Percentiles rank a stretch among this genome's conserved stretches.
Conservation (phyloP, 2,888 invertebrate species). For the Tetranychus piercei region DNA sequence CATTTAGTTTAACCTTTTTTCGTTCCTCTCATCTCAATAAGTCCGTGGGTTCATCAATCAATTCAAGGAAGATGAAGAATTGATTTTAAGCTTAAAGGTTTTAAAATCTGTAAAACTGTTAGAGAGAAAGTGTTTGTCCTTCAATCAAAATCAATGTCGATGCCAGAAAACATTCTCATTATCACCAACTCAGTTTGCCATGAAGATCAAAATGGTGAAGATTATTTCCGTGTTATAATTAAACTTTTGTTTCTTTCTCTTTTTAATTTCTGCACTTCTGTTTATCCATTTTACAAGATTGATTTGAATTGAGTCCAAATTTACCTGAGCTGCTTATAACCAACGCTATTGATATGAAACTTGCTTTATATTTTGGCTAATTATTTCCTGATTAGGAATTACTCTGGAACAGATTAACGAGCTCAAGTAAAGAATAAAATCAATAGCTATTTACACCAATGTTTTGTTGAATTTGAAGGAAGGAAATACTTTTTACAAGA, state of each 20-base stretch:
- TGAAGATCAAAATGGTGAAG: not conserved
- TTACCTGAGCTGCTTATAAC: too few relatives aligned
- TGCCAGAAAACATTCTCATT: too few relatives aligned
- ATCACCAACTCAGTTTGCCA: not conserved
- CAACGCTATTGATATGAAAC: too few relatives aligned
- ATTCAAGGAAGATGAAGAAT: not conserved
- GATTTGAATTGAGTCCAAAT: too few relatives aligned
- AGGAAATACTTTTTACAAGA: too few relatives aligned
- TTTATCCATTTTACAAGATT: too few relatives aligned
- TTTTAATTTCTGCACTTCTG: not conserved
- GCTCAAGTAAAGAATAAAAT: too few relatives aligned
- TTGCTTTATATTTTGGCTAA: too few relatives aligned
- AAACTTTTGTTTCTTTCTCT: not conserved
- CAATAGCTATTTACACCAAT: too few relatives aligned
- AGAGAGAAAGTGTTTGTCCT: not conserved
- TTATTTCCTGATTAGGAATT: too few relatives aligned
- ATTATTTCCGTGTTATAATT: not conserved
- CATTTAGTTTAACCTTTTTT: not conserved
- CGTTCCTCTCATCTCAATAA: not conserved
- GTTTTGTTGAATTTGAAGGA: too few relatives aligned
- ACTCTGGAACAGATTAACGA: too few relatives aligned
- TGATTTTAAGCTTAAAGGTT: not conserved
- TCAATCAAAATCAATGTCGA: not conserved
- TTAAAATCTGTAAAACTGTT: not conserved
- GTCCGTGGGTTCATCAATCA: not conserved